Conservation (phyloP, 2,888 invertebrate species). For the Sepiola atlantica region DNA sequence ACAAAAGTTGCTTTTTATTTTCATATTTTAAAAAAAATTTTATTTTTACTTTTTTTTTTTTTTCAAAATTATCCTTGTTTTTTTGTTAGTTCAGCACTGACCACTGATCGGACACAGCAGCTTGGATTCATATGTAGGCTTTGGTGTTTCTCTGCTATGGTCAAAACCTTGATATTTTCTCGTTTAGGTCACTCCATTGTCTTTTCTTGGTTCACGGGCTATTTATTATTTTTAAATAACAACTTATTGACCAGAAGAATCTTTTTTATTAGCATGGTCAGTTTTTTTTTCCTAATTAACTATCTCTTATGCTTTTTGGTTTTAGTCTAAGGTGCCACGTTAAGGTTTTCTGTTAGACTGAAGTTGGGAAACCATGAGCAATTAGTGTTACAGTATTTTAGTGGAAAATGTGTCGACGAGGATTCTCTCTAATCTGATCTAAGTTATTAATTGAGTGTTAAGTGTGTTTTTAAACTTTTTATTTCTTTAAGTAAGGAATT, state of each 20-base stretch:
- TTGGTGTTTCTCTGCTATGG: conserved; percentile 34
- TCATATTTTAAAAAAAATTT: conserved; percentile 23
- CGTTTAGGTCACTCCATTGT: conserved; percentile 45
- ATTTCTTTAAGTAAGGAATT: neutral
- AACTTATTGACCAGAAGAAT: neutral
- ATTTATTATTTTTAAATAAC: neutral
- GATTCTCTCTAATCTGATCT: neutral
- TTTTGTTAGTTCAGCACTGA: conserved; percentile 35
- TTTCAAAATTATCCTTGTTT: conserved; percentile 24
- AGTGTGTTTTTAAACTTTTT: neutral
- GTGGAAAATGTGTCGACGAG: neutral
- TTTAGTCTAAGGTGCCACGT: neutral
- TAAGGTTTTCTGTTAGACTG: neutral
- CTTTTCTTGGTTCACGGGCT: conserved; percentile 44
- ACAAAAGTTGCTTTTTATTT: conserved; percentile 16
- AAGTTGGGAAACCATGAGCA: neutral
- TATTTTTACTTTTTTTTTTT: conserved; percentile 22
- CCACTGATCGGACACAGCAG: conserved; percentile 44
- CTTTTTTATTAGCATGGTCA: neutral
- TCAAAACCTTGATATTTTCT: conserved; percentile 17
- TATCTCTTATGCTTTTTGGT: neutral
- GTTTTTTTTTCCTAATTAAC: neutral
- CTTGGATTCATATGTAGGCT: conserved; percentile 40
- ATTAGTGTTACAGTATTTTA: neutral
- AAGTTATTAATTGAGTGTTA: neutral